Evolutionary conservation across 2,113 vertebrate species (phyloP).

Genomic region (Notarius lentiginosus): DNA sequence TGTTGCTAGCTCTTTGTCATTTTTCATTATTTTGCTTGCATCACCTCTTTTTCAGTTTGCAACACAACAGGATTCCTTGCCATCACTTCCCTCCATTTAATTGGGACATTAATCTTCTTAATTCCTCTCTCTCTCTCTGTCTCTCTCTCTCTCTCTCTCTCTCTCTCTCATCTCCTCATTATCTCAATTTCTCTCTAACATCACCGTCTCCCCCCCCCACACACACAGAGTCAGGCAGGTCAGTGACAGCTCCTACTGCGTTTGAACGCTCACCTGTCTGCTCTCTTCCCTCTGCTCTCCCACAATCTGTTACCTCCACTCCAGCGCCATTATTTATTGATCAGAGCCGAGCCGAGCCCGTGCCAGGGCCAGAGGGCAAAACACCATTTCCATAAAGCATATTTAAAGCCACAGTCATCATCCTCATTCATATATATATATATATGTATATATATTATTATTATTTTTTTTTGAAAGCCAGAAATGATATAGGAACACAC

Average conservation of each 20-base stretch:
- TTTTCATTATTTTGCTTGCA: slow-evolving; percentile 32
- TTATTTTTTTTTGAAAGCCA: too few species aligned
- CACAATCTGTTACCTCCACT: slow-evolving; percentile 68
- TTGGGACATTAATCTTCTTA: slow-evolving; percentile 47
- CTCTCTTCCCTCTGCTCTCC: slow-evolving; percentile 41
- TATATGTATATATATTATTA: too few species aligned
- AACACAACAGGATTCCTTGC: slow-evolving; percentile 45
- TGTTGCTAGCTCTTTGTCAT: not conserved
- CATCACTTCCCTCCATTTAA: slow-evolving; percentile 39
- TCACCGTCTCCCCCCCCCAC: not conserved
- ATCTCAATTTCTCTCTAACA: not conserved
- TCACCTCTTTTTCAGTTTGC: slow-evolving; percentile 29
- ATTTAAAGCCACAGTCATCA: slow-evolving; percentile 64
- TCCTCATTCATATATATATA: slow-evolving; percentile 30
- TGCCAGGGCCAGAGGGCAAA: slow-evolving; percentile 42
- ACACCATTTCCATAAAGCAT: slow-evolving; percentile 69
- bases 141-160: not conserved
- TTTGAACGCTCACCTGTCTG: slow-evolving; percentile 57
- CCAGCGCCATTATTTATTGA: slow-evolving; percentile 75
- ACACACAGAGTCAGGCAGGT: slow-evolving; percentile 33
- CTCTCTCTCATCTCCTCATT: slow-evolving; percentile 37
- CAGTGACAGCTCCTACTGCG: slow-evolving; percentile 59
- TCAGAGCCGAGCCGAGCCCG: slow-evolving; percentile 50
- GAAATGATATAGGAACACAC: slow-evolving; percentile 49
- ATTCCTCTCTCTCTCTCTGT: slow-evolving; percentile 29